Conservation (phyloP, 2,888 invertebrate species). For the Dryococelus australis region DNA sequence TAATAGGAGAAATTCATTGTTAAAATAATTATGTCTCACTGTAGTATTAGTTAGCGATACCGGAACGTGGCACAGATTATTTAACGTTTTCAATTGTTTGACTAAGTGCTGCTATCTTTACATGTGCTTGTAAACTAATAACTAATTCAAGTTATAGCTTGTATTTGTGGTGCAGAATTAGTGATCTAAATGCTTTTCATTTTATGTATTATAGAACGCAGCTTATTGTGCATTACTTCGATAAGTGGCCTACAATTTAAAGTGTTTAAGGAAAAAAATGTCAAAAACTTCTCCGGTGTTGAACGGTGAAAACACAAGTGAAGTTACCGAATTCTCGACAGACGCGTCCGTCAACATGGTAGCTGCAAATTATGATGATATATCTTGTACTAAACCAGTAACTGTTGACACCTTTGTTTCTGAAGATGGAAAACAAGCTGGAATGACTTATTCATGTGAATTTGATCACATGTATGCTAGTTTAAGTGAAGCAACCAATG, state of each 20-base stretch:
- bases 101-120: conserved; percentile 30
- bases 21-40: too few species aligned
- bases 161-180: conserved; percentile 31
- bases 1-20: too few species aligned
- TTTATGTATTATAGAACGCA: conserved; percentile 36
- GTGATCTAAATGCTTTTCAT: conserved; percentile 37
- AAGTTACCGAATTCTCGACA: conserved; percentile 45
- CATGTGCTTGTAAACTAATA: background rate
- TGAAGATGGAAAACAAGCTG: conserved; percentile 63
- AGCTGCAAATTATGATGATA: conserved; percentile 47
- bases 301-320: conserved; percentile 47
- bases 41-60: background rate
- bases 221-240: conserved; percentile 5
- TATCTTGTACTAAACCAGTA: conserved; percentile 47
- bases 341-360: conserved; percentile 48
- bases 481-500: conserved; percentile 47
- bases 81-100: background rate
- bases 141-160: conserved; percentile 34
- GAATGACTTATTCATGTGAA: conserved; percentile 66
- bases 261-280: conserved; percentile 36
- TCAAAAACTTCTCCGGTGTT: conserved; percentile 45
- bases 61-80: background rate
- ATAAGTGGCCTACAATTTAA: conserved; percentile 24
- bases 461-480: conserved; percentile 80
- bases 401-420: conserved; percentile 45